Conservation (phyloP, 2,113 vertebrate genomes). For the Sarotherodon lohbergeri region DNA sequence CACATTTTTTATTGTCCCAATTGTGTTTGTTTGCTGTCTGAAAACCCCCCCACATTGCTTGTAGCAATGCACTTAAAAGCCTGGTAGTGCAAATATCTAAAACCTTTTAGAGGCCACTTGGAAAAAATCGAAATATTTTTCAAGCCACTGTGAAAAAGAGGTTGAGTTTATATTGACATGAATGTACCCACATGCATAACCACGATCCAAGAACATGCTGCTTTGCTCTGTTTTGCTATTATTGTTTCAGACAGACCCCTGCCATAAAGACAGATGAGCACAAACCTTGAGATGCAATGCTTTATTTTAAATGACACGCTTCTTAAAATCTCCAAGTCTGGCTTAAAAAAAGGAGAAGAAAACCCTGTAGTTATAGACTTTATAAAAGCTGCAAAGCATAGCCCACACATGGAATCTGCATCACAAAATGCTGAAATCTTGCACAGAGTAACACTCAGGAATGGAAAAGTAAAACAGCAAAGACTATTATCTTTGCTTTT, state of each 20-base stretch:
- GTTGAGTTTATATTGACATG: neutral
- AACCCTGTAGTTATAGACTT: neutral
- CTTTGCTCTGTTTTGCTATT: slow-evolving; percentile 12
- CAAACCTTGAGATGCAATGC: neutral
- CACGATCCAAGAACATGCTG: neutral
- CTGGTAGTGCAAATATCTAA: neutral
- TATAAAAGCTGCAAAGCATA: neutral
- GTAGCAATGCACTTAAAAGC: slow-evolving; percentile 7
- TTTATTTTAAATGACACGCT: slow-evolving; percentile 14
- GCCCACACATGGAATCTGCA: neutral
- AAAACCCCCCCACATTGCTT: fast-evolving
- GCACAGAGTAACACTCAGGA: neutral
- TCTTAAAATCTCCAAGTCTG: neutral
- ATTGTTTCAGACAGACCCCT: slow-evolving; percentile 9
- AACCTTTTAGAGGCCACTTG: neutral
- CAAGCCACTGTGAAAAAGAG: neutral
- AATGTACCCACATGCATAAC: slow-evolving; percentile 6
- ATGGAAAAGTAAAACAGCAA: neutral
- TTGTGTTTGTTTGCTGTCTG: neutral
- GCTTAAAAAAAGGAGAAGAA: neutral
- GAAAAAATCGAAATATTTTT: neutral
- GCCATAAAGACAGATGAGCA: neutral
- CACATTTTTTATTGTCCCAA: neutral
- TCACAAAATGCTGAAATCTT: neutral
- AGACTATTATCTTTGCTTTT: neutral